Evolutionary conservation across 1,140 invertebrate genomes (phyloP).

Genomic region (Sycophaga agraensis): DNA sequence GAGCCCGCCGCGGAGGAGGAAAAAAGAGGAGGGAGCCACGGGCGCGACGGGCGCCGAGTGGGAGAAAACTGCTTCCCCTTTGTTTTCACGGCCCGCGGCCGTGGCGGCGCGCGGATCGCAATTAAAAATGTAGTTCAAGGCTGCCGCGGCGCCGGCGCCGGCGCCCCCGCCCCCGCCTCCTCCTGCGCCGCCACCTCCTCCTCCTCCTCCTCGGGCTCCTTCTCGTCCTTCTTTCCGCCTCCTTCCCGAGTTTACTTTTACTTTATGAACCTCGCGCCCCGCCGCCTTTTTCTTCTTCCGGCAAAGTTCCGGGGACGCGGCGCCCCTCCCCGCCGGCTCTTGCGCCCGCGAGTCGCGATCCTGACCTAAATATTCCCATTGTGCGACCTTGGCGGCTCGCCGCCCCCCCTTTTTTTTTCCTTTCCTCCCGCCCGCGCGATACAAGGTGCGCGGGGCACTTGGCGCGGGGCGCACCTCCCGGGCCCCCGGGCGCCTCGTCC

Average conservation of each 20-base stretch:
- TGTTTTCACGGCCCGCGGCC: conserved; percentile 46
- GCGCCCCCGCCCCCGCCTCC: conserved; percentile 26
- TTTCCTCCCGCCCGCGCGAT: not conserved
- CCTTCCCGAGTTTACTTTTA: conserved; percentile 35
- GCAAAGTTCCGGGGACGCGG: conserved; percentile 20
- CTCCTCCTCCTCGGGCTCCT: conserved; percentile 22
- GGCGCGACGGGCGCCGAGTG: conserved; percentile 21
- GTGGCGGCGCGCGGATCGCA: conserved; percentile 39
- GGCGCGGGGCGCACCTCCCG: too few species aligned
- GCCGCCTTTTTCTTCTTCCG: too few species aligned
- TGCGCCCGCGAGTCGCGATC: conserved; percentile 19
- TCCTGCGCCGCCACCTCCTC: conserved; percentile 3
- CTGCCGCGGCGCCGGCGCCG: conserved; percentile 39
- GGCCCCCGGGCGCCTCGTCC: too few species aligned
- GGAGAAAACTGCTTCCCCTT: conserved; percentile 55
- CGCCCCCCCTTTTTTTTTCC: not conserved
- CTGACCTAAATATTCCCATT: conserved; percentile 33
- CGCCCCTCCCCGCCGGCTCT: conserved; percentile 24
- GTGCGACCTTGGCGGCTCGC: conserved; percentile 17
- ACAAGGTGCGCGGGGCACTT: not conserved
- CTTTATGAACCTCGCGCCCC: conserved; percentile 33
- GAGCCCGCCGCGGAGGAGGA: not conserved
- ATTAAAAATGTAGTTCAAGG: conserved; percentile 61
- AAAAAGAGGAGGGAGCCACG: conserved; percentile 20
- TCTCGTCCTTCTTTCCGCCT: conserved; percentile 20